Percentiles rank a stretch among this genome's conserved stretches.
Evolutionary conservation across 2,797 vertebrate genomes (phyloP).

Genomic region (Neoniphon sammara): DNA sequence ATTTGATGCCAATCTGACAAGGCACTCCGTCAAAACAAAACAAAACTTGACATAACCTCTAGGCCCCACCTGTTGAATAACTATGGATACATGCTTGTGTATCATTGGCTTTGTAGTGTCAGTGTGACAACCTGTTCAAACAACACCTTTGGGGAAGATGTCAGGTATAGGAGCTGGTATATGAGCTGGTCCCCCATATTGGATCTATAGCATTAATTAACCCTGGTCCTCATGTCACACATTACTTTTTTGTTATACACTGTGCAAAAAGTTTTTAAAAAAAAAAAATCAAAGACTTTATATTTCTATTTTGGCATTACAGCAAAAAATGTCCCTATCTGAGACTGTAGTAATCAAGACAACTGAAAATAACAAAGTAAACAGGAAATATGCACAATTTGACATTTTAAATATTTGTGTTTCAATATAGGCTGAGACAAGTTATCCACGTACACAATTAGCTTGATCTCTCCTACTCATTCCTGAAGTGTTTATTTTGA

Average conservation of each 20-base stretch:
- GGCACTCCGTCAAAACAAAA: no score
- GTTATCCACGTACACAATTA: not conserved
- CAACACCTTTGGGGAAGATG: slow-evolving; percentile 25
- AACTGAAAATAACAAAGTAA: not conserved
- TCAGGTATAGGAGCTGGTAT: not conserved
- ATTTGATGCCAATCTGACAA: no score
- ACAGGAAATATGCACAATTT: not conserved
- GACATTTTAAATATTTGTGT: not conserved
- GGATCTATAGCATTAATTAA: slow-evolving; percentile 1
- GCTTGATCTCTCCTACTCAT: not conserved
- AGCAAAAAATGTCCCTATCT: no score
- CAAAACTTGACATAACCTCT: no score
- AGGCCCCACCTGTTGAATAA: no score
- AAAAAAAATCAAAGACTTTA: not conserved
- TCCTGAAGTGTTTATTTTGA: slow-evolving; percentile 11
- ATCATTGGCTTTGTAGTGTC: not conserved
- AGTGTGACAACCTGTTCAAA: slow-evolving; percentile 37
- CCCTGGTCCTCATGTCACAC: no score
- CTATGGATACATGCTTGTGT: no score
- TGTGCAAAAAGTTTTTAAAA: not conserved
- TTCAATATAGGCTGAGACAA: not conserved
- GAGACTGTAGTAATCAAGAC: not conserved
- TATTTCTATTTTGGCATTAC: not conserved
- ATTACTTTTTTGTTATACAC: no score
- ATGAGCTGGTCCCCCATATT: not conserved